Base-by-base conservation (phyloP, 1,140 invertebrate species). In the Idris sp. region DNA sequence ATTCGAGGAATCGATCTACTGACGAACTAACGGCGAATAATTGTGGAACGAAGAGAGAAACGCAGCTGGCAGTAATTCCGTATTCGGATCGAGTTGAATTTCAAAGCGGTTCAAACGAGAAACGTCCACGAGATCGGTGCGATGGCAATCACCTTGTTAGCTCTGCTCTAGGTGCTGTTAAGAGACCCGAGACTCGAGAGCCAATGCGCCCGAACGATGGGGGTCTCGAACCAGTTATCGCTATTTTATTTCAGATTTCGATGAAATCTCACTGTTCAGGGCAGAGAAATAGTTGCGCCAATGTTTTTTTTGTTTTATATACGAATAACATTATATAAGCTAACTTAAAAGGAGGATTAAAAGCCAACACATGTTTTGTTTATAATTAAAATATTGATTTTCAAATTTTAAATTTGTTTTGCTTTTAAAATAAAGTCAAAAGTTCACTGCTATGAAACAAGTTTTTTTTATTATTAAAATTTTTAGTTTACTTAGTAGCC, bases 71-170 rank as follows among this genome's bases (percentile, higher is more conserved):
- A 56, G 68, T 25, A 67, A 61, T 61, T 67, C 61, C 71, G 62
- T 74, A 74, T 74, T 74, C 61, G 71, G 71, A 18, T 62, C 48
- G 71, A 62, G 40, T 38, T 74, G 62, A 67, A 62, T 67, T 67
- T 67, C 71, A 67, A 74, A 74, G 62, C 54, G 48, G 61, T 62
- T 74, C 48, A 74, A 56, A 67, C 71, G 71, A 35, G n/a, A 73
- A 36, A 33, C 68, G 46, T 58, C 43, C 59, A 53, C 44, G 25
- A 61, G 69, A 74, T 61, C 48, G 54, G 48, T 28, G 69, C 61
- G 69, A 74, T 67, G 71, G 61, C 54, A 67, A 67, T 74, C 62
- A 67, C 62, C 71, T 67, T 67, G 71, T 74, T 67, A 67, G 61
- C 40, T 53, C 38, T 41, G 22, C 54, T 33, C 54, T 67, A 61